These are phyloP conservation scores for Heliconius ethilla DNA, from an alignment of 2,888 invertebrate species.

Conservation along the genomic window DNA sequence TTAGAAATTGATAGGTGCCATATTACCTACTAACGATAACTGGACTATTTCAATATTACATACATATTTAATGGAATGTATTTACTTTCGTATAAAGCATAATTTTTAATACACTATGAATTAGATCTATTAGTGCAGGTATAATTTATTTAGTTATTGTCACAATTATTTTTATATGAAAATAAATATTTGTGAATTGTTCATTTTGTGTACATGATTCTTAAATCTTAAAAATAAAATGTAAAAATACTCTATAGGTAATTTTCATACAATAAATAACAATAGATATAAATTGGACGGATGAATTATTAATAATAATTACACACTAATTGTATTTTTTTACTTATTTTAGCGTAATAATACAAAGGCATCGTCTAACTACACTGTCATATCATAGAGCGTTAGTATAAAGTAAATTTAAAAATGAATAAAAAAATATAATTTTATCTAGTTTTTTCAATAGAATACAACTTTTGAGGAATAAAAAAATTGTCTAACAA, in stretches of 20 bases:
- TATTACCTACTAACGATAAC: no score
- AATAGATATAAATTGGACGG: slow-evolving; percentile 75
- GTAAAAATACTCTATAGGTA: slow-evolving; percentile 47
- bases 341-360: slow-evolving; percentile 32
- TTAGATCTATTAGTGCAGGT: background rate
- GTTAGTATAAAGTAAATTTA: background rate
- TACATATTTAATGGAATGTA: background rate
- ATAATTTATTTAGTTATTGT: slow-evolving; percentile 24
- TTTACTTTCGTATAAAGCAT: background rate
- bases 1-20: no score
- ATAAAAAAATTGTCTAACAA: background rate
- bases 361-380: slow-evolving; percentile 18
- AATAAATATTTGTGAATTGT: slow-evolving; percentile 17
- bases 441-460: background rate
- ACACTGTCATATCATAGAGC: background rate
- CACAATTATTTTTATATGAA: slow-evolving; percentile 27
- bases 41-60: background rate
- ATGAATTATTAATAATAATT: slow-evolving; percentile 53
- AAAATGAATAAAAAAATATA: no score
- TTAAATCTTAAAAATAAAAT: slow-evolving; percentile 34
- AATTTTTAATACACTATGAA: background rate
- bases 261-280: slow-evolving; percentile 74
- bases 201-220: background rate
- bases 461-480: background rate
- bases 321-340: slow-evolving; percentile 34